Evolutionary conservation across 2,797 vertebrate genomes (phyloP), one percentile per base, ranked within the genome.

Genomic region (Dendrocincla fuliginosa): DNA sequence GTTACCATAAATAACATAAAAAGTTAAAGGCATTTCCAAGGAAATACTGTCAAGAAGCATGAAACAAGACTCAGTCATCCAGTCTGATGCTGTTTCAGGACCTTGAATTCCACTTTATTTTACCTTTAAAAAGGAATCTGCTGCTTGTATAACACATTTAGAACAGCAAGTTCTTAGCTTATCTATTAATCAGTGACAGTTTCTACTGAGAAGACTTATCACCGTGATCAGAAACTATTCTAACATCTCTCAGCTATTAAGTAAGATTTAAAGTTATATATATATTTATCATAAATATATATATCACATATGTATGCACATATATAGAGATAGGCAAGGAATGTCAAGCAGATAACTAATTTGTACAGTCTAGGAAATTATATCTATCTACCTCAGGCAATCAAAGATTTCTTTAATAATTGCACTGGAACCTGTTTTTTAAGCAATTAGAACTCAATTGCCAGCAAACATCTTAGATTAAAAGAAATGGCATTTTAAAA

Each of bases 381-480:
- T 94, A 94, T 92, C 81, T 96, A 63, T 87, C 67, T 95, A 97
- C 95, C 93, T 96, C 92, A 91, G 89, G 97, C 97, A 97, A 98
- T 97, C 93, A 98, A 95, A 71, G 42, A 94, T 97, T 97, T 96
- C 74, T 97, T 94, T 97, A 98, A 97, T 97, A 98, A 97, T 93
- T 97, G 60, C 95, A 90, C 94, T 97, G 87, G 93, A 97, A 97
- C 74, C 93, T 96, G 91, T 92, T 97, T 97, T 97, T 96, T 85
- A 82, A 98, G 97, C 94, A 98, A 98, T 98, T 98, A 97, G 77
- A 97, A 96, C 69, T 93, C 95, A 97, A 95, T 96, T 97, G 84
- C 88, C 91, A 96, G 93, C 64, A 97, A 97, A 97, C 41, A 89
- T 56, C 35, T 94, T 93, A 84, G 73, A 95, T 97, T 97, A 92